Evolutionary conservation across 2,113 vertebrate genomes (phyloP), one percentile per base, ranked within the genome.

Genomic region (Pituophis catenifer): DNA sequence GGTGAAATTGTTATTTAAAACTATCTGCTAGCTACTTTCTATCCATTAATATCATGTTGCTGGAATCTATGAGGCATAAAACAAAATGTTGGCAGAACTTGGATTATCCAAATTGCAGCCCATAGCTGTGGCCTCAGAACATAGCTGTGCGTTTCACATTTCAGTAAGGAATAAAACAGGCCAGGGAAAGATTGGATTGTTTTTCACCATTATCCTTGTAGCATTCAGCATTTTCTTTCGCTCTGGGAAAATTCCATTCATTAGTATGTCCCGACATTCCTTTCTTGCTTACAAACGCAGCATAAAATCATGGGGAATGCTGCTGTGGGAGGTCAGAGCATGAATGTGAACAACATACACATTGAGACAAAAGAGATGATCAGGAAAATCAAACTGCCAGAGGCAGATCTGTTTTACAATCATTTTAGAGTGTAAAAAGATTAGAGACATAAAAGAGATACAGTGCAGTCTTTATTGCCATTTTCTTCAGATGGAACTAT

Each of bases 201-300:
- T 19, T 87, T 52, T 59, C 81, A 21, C 44, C 17, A 86, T 57
- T 91, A 57, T 91, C 50, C 81, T 87, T 57, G 58, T 19, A 59
- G 12, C 26, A 29, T 87, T 59, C 62, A 17, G n/a, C 75, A 33
- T 57, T 75, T 91, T 85, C 52, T 53, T 85, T 85, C 23, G 0
- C 91, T 87, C 57, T 86, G 81, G 55, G 91, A 59, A 87, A 91
- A 91, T 91, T 57, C 55, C 1, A 85, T 87, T 91, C 91, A 91
- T 59, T 91, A 87, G 91, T 59, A 52, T 91, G 81, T 91, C 21
- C 15, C n/a, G 55, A 48, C 91, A 91, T 8, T 91, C 55, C 38
- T 91, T 62, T n/a, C 91, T 87, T 62, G 38, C 81, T 91, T 91
- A 91, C 81, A 58, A 59, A 86, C 0, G 9, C 85, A 59, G 91